A percentile compares a stretch with the other conserved stretches of the same genome.
These are phyloP conservation scores for Piaya cayana DNA, from an alignment of 2,113 vertebrate genomes.

Conservation along the genomic window DNA sequence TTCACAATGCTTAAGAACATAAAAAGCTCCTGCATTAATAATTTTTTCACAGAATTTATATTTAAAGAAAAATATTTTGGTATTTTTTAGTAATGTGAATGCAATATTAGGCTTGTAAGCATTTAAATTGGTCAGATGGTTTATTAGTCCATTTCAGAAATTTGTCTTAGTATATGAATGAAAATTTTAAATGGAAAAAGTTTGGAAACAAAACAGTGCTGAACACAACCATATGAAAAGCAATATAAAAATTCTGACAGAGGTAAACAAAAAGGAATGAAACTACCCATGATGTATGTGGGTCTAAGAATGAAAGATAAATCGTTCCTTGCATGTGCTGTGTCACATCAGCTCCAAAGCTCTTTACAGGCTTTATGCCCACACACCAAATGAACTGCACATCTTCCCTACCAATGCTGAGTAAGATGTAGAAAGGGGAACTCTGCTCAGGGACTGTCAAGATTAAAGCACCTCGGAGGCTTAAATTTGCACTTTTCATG, in stretches of 20 bases:
- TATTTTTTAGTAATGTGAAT: neutral
- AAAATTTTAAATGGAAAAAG: constrained; percentile 6
- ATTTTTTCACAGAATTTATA: neutral
- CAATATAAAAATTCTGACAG: constrained; percentile 12
- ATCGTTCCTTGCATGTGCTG: neutral
- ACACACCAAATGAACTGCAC: constrained; percentile 11
- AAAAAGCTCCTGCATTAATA: neutral
- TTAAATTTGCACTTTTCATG: constrained; percentile 27
- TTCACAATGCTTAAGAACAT: neutral
- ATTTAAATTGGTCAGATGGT: constrained; percentile 28
- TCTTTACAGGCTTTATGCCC: constrained; percentile 59
- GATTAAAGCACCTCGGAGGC: constrained; percentile 37
- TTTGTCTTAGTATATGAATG: neutral
- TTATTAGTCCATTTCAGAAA: constrained; percentile 11
- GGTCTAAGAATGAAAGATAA: constrained; percentile 32
- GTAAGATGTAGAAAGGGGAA: constrained; percentile 19
- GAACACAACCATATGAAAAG: constrained; percentile 18
- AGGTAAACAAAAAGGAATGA: neutral
- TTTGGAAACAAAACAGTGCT: constrained; percentile 32
- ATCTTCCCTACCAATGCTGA: neutral
- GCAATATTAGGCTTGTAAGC: neutral
- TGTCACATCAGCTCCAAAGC: constrained; percentile 46
- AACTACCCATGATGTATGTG: neutral
- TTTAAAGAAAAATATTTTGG: neutral
- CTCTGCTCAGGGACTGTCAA: neutral